Evolutionary conservation across 2,888 invertebrate genomes (phyloP), one percentile per base, ranked within the genome.

Genomic region (Caenorhabditis sulstoni): DNA sequence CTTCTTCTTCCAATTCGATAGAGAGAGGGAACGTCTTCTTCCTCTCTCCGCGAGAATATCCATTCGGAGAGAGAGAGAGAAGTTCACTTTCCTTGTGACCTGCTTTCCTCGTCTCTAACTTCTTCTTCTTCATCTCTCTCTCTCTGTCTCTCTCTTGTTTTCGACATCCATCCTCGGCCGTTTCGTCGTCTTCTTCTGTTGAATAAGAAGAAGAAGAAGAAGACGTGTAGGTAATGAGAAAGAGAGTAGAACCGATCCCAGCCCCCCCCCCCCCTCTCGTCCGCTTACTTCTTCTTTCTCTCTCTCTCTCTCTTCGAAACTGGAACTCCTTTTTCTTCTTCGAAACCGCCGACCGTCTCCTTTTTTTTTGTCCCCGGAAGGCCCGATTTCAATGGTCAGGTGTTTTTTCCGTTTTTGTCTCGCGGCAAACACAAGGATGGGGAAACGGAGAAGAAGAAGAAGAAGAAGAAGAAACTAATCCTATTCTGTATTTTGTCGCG

Each of bases 381-480:
- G n/a, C 3, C n/a, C 44, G 5, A 14, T n/a, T 18, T 47, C 16
- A n/a, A n/a, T 18, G 7, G 22, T 29, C 29, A n/a, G 41, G 41
- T 65, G 45, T 55, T 37, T 53, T 65, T 65, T 65, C 23, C 39
- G 16, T 52, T 44, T 65, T 29, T 29, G 7, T 29, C 7, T 29
- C 23, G 18, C 29, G 58, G 49, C 53, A 44, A 41, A 67, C 52
- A 55, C 65, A 65, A 16, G 35, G 45, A 45, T 35, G 29, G 14
- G n/a, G 23, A 49, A 49, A 49, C 35, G 35, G 52, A 52, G 18
- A 55, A 37, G 49, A 7, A 49, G 14, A 53, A 58, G 22, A 47
- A 47, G 50, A 58, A 50, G 57, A 58, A 68, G 22, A 62, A 41
- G 55, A 62, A 64, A 57, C 57, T 64, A 62, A 71, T 71, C 62